Evolutionary conservation across 2,113 vertebrate genomes (phyloP).

Genomic region (Nyctereutes procyonoides): DNA sequence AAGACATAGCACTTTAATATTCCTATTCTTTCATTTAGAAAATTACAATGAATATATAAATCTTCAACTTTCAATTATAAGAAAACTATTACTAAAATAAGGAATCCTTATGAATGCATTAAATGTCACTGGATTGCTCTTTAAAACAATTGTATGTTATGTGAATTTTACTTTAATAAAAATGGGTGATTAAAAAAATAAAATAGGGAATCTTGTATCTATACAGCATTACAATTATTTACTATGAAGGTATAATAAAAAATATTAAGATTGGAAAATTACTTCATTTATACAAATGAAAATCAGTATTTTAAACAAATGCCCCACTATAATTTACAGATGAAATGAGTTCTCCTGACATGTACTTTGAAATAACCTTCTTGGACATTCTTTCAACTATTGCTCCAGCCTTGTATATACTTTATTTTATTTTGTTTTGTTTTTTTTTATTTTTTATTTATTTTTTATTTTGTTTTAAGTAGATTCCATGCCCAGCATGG

Average conservation of each 20-base stretch:
- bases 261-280: conserved; percentile 39
- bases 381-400: not conserved
- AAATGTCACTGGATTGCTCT: not conserved
- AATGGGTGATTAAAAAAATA: not conserved
- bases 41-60: conserved; percentile 49
- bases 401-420: not conserved
- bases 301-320: conserved; percentile 40
- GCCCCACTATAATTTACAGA: not conserved
- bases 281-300: conserved; percentile 27
- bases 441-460: too few species aligned
- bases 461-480: not conserved
- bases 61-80: conserved; percentile 11
- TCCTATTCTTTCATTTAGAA: conserved; percentile 35
- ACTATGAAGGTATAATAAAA: conserved; percentile 39
- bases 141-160: not conserved
- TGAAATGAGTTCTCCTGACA: conserved; percentile 40
- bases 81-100: not conserved
- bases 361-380: conserved; percentile 44
- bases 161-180: conserved; percentile 7
- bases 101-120: not conserved
- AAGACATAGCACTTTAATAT: not conserved
- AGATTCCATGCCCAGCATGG: too few species aligned
- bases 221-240: conserved; percentile 7
- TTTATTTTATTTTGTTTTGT: not conserved
- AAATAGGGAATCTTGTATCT: not conserved